phyloP scores from a whole-genome alignment of 2,888 invertebrate species.

The Sinhomidia bicolor region DNA sequence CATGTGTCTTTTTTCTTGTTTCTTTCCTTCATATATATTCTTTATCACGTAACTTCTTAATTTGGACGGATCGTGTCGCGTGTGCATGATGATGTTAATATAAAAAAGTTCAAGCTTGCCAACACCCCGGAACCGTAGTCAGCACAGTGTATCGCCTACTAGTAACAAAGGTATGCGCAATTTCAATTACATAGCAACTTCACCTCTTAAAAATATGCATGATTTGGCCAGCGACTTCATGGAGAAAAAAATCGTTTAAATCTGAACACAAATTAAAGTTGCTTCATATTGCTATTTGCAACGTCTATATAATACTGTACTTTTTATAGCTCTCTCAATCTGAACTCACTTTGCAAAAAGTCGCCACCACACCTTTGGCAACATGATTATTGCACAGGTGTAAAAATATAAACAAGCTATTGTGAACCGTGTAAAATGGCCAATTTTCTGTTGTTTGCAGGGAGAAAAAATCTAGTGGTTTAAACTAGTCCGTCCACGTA shows the following conservation, averaged over 20 bases:
- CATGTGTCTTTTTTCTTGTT: not conserved
- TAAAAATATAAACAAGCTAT: no score
- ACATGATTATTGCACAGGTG: no score
- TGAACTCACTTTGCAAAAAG: no score
- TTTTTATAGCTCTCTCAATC: no score
- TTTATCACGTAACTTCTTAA: not conserved
- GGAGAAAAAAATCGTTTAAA: no score
- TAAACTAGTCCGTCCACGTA: constrained; percentile 56
- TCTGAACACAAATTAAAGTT: no score
- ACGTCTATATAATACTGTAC: no score
- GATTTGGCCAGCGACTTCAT: no score
- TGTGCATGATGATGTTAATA: not conserved
- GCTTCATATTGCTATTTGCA: no score
- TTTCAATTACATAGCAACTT: no score
- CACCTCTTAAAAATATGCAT: no score
- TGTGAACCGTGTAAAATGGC: no score
- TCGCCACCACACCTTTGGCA: not conserved
- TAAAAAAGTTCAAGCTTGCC: constrained; percentile 66
- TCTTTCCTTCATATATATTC: not conserved
- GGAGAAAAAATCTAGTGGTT: constrained; percentile 76
- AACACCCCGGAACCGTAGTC: constrained; percentile 64
- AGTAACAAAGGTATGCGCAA: constrained; percentile 67
- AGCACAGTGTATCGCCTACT: constrained; percentile 62
- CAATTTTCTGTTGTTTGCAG: constrained; percentile 41
- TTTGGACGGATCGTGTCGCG: constrained; percentile 27